Evolutionary conservation across 2,888 invertebrate species (phyloP).

Genomic region (Melolontha melolontha): DNA sequence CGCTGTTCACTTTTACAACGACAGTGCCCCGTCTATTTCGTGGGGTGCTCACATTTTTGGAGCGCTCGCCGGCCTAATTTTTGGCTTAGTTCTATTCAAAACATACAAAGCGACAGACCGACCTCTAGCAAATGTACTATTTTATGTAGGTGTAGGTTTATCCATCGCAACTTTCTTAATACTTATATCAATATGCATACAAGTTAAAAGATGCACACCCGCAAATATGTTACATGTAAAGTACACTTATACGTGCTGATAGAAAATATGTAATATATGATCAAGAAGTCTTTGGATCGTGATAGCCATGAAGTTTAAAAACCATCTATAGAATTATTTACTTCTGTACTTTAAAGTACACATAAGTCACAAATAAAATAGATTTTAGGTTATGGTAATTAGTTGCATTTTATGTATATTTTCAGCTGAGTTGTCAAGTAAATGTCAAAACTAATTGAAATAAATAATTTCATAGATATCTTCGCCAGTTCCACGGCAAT

Average conservation of each 20-base stretch:
- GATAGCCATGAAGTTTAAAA: no score
- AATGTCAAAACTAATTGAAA: no score
- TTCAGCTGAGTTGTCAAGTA: no score
- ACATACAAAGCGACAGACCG: conserved; percentile 54
- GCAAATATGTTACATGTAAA: conserved; percentile 47
- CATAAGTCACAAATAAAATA: no score
- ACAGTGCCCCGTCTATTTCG: conserved; percentile 70
- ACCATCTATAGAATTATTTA: no score
- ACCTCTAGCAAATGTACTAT: conserved; percentile 47
- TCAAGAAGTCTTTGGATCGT: no score
- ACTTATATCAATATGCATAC: conserved; percentile 51
- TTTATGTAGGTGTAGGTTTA: conserved; percentile 48
- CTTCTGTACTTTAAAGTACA: no score
- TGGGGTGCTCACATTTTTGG: conserved; percentile 81
- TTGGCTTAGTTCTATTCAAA: conserved; percentile 73
- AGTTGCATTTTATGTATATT: no score
- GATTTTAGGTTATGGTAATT: no score
- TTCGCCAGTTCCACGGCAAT: no score
- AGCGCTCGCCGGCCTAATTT: conserved; percentile 74
- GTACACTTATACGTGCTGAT: conserved; percentile 55
- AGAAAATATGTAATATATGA: conserved; percentile 7
- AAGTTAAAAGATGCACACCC: conserved; percentile 56
- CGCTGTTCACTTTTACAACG: conserved; percentile 64
- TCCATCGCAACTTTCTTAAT: conserved; percentile 48
- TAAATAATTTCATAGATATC: no score